Base-by-base conservation (phyloP, 2,888 invertebrate genomes). In the Diachrysia chrysitis region DNA sequence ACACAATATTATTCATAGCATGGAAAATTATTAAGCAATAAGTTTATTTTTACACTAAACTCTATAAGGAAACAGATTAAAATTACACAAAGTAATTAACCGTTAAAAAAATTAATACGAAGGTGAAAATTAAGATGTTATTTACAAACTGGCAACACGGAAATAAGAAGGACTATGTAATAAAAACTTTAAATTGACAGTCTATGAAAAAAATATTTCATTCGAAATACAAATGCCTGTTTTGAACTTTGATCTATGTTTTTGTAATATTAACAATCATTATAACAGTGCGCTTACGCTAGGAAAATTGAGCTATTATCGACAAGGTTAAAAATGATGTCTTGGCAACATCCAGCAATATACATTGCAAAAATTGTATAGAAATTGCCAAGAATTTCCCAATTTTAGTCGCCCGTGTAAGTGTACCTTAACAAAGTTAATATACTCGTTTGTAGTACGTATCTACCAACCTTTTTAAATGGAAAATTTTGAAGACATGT, bases 111-210 rank as follows among this genome's bases (percentile, higher is more conserved):
- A 7, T n/a, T 2, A 5, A 42, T 42, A 6, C 42, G 42, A 42
- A 42, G 42, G 42, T 42, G 42, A 42, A 42, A 42, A 42, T 42
- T 42, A 42, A 42, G n/a, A 42, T 42, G n/a, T 42, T 42, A n/a
- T 42, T 42, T 42, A 42, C 42, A 19, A 51, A 12, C 21, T 51
- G 48, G 48, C 21, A 7, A 21, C 14, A 21, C 19, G 48, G 48
- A 51, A 51, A 51, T 21, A 51, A 51, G 21, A 51, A 19, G 19
- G 21, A 12, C 19, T 46, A 9, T 16, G 0, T 42, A 10, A 17
- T 19, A 17, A 51, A 51, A 51, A 21, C n/a, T 5, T 42, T 42
- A n/a, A 19, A 10, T 19, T 12, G 48, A 51, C 48, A 51, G 48
- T 21, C 23, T 16, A 14, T 21, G 0, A 55, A 23, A 55, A 29